phyloP scores from a whole-genome alignment of 2,113 vertebrate species.

The Spheniscus mendiculus region DNA sequence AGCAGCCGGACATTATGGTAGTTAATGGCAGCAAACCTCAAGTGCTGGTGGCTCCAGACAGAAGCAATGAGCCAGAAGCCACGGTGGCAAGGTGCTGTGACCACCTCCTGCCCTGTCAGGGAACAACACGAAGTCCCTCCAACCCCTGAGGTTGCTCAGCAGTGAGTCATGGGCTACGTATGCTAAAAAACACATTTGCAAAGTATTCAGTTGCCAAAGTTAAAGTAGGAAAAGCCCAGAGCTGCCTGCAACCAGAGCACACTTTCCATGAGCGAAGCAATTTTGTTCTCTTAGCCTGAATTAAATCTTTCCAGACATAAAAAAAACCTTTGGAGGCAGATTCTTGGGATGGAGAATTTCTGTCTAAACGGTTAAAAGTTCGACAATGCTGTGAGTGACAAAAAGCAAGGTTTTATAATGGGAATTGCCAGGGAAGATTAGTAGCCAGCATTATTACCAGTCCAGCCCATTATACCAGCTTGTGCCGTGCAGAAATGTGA shows the following conservation, averaged over 20 bases:
- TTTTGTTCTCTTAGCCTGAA: not conserved
- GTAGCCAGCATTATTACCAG: not conserved
- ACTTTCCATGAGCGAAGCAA: not conserved
- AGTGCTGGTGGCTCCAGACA: not conserved
- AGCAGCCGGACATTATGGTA: not conserved
- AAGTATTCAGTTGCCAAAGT: not conserved
- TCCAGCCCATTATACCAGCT: not conserved
- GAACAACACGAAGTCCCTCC: not conserved
- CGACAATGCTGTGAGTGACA: not conserved
- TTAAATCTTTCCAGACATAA: not conserved
- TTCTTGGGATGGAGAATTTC: not conserved
- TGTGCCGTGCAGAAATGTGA: conserved; percentile 23
- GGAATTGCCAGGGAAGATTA: not conserved
- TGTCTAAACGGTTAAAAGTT: not conserved
- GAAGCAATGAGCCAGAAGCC: not conserved
- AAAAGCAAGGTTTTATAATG: not conserved
- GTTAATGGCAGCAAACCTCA: not conserved
- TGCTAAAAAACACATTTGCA: not conserved
- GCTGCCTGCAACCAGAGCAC: not conserved
- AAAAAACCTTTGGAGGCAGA: not conserved
- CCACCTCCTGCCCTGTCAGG: not conserved
- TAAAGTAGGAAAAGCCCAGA: not conserved
- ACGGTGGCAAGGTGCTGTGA: not conserved
- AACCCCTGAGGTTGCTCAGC: not conserved
- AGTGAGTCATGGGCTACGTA: not conserved